Evolutionary conservation across 2,113 vertebrate species (phyloP).

Genomic region (mouse (Mus musculus)): DNA sequence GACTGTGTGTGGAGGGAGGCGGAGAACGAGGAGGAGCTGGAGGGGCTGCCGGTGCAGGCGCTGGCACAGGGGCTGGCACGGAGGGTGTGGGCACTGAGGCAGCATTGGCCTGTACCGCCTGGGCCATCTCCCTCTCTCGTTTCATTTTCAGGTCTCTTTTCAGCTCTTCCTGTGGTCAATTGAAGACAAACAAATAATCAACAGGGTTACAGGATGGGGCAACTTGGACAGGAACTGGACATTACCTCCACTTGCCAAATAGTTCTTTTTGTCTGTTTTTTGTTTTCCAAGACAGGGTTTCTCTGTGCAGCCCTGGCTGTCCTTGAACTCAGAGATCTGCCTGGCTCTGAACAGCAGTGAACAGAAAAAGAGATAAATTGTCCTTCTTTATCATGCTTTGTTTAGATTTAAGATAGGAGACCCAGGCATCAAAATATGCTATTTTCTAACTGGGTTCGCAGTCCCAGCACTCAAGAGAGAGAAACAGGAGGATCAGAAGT

Average conservation of each 20-base stretch:
- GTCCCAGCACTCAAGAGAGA: no score
- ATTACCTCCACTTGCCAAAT: not conserved
- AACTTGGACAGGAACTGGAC: not conserved
- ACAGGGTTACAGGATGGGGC: not conserved
- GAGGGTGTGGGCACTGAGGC: slow-evolving; percentile 71
- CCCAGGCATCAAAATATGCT: not conserved
- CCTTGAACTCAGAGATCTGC: not conserved
- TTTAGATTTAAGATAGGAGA: not conserved
- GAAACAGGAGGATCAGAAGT: not conserved
- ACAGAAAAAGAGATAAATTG: not conserved
- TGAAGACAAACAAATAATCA: slow-evolving; percentile 72
- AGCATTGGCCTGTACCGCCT: slow-evolving; percentile 79
- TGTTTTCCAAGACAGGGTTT: not conserved
- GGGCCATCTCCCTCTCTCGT: slow-evolving; percentile 92
- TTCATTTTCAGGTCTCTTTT: slow-evolving; percentile 94
- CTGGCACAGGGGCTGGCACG: slow-evolving; percentile 63
- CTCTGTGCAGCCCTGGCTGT: not conserved
- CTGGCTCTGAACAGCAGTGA: not conserved
- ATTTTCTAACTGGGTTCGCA: not conserved
- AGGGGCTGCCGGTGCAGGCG: not conserved
- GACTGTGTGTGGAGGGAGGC: slow-evolving; percentile 69
- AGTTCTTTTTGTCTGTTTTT: not conserved
- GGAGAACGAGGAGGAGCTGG: slow-evolving; percentile 80
- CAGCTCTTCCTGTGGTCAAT: slow-evolving; percentile 93
- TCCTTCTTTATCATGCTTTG: not conserved